Conservation (phyloP, 2,113 vertebrate species). For the Anarhynchus alexandrinus region DNA sequence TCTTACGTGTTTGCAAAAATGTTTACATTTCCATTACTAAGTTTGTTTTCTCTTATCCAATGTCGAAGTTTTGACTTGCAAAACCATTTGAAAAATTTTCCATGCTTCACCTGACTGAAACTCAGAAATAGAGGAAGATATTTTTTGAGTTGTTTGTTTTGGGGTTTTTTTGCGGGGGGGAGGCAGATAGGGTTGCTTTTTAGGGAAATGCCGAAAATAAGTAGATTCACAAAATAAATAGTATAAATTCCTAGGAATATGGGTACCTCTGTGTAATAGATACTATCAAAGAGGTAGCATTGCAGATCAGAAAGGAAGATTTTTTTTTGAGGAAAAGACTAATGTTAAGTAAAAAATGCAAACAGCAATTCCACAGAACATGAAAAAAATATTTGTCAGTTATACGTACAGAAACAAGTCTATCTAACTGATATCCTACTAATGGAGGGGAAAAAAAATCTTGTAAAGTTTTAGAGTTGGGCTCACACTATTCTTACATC, state of each 20-base stretch:
- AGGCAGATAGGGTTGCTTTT: not conserved
- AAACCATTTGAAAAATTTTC: not conserved
- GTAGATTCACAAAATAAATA: not conserved
- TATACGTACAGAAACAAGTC: not conserved
- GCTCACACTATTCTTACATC: not conserved
- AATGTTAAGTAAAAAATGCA: not conserved
- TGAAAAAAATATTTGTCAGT: not conserved
- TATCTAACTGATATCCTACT: not conserved
- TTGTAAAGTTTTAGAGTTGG: not conserved
- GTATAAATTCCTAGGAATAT: not conserved
- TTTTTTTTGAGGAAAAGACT: not conserved
- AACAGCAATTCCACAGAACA: not conserved
- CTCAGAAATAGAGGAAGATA: not conserved
- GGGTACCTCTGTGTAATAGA: not conserved
- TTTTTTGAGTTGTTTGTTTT: not conserved
- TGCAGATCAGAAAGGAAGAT: not conserved
- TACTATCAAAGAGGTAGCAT: not conserved
- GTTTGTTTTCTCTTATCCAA: not conserved
- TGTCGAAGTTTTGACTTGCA: not conserved
- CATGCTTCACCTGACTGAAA: not conserved
- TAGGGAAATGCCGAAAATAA: not conserved
- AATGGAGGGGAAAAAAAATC: not conserved
- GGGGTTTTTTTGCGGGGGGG: accelerated
- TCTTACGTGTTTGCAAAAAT: not conserved
- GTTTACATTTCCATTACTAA: not conserved